A percentile compares a stretch with the other conserved stretches of the same genome.
Conservation (phyloP, 2,888 invertebrate genomes). For the Nymphalis polychloros region DNA sequence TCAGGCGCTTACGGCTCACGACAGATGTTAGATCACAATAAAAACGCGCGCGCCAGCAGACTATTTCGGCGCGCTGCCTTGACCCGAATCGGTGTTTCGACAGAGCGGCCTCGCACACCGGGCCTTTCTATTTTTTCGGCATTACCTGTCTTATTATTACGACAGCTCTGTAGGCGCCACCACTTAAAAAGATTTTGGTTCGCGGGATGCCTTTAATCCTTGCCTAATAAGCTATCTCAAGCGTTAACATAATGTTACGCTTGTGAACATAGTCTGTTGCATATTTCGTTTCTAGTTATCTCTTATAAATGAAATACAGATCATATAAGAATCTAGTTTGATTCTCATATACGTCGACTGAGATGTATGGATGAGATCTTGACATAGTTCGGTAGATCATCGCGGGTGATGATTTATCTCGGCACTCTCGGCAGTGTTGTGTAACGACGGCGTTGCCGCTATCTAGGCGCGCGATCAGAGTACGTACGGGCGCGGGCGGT, state of each 20-base stretch:
- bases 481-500: slow-evolving; percentile 57
- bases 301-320: neutral
- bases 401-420: slow-evolving; percentile 73
- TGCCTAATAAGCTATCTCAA: neutral
- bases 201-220: slow-evolving; percentile 51
- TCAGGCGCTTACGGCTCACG: slow-evolving; percentile 56
- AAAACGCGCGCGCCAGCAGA: slow-evolving; percentile 78
- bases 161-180: slow-evolving; percentile 73
- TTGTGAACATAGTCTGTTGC: neutral
- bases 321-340: slow-evolving; percentile 42
- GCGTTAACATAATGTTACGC: neutral
- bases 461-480: slow-evolving; percentile 66
- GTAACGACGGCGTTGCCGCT: slow-evolving; percentile 67
- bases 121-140: slow-evolving; percentile 82
- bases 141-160: slow-evolving; percentile 82
- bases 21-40: slow-evolving; percentile 81
- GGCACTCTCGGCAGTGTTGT: slow-evolving; percentile 52
- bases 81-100: slow-evolving; percentile 80
- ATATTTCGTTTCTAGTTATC: neutral
- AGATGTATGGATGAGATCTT: slow-evolving; percentile 65
- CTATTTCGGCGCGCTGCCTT: slow-evolving; percentile 81
- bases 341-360: slow-evolving; percentile 38
- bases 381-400: slow-evolving; percentile 74
- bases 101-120: slow-evolving; percentile 80
- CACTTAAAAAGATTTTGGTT: slow-evolving; percentile 72